Percentiles rank a stretch among this genome's conserved stretches.
These are phyloP conservation scores for Helicoverpa assulta DNA, from an alignment of 2,888 invertebrate genomes.

Conservation along the genomic window DNA sequence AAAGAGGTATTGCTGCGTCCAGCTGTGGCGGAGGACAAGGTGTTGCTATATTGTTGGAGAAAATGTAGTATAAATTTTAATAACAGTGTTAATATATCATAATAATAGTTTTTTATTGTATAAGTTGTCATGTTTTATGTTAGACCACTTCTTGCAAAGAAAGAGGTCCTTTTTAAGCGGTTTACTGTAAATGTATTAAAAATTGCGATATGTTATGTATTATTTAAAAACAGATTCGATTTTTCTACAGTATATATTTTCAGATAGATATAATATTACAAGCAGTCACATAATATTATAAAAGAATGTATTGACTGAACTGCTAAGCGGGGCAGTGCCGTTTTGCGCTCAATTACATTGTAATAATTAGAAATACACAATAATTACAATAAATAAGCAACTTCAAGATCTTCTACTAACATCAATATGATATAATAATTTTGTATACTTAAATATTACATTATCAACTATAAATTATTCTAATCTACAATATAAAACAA, in stretches of 20 bases:
- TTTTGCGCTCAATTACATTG: slow-evolving; percentile 31
- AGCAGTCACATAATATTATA: slow-evolving; percentile 39
- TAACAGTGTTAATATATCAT: no score
- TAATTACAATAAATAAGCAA: slow-evolving; percentile 21
- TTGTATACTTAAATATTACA: slow-evolving; percentile 41
- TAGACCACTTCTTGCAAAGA: no score
- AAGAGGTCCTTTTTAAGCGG: no score
- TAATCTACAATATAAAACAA: slow-evolving; percentile 37
- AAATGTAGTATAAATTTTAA: slow-evolving; percentile 5
- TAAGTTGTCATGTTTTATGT: no score
- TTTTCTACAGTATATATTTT: background rate
- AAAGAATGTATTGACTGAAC: slow-evolving; percentile 17
- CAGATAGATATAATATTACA: slow-evolving; percentile 38
- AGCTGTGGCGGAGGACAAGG: slow-evolving; percentile 99
- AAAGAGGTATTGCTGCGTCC: slow-evolving; percentile 97
- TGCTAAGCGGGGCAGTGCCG: slow-evolving; percentile 35
- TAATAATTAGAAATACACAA: slow-evolving; percentile 13
- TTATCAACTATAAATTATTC: slow-evolving; percentile 40
- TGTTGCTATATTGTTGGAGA: slow-evolving; percentile 97
- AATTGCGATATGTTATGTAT: no score
- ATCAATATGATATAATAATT: slow-evolving; percentile 21
- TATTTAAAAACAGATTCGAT: background rate
- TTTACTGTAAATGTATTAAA: no score
- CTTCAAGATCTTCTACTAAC: slow-evolving; percentile 12
- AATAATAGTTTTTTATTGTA: no score